Percentiles rank a stretch among this genome's conserved stretches.
Evolutionary conservation across 2,113 vertebrate genomes (phyloP).

Genomic region (Sorex araneus): DNA sequence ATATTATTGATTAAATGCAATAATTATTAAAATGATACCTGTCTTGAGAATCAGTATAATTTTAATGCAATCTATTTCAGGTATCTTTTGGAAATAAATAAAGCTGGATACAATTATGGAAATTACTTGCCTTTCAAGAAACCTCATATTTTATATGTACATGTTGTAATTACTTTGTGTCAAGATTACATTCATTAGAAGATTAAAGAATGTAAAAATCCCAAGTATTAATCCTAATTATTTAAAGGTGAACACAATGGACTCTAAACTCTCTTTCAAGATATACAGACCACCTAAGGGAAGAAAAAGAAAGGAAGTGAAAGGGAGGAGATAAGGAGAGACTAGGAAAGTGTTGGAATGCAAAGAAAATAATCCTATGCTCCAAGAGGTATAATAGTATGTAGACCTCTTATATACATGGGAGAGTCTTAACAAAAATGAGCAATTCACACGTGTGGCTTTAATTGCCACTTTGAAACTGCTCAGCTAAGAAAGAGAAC

Average conservation of each 20-base stretch:
- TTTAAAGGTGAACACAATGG: background rate
- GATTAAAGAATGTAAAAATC: background rate
- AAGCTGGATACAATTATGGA: background rate
- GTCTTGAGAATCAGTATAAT: background rate
- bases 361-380: no score
- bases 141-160: slow-evolving; percentile 8
- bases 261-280: background rate
- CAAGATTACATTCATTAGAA: slow-evolving; percentile 11
- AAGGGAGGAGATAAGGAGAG: no score
- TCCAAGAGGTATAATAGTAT: no score
- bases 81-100: slow-evolving; percentile 35
- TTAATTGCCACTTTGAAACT: no score
- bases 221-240: background rate
- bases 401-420: no score
- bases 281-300: background rate
- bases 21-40: background rate
- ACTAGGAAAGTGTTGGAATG: no score
- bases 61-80: slow-evolving; percentile 24
- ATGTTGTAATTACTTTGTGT: background rate
- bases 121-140: background rate
- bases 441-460: no score
- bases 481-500: no score
- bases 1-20: background rate
- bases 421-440: no score
- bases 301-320: no score